Conservation (phyloP, 37 sponge, comb jelly and placozoan genomes). For the Agelas oroides region DNA sequence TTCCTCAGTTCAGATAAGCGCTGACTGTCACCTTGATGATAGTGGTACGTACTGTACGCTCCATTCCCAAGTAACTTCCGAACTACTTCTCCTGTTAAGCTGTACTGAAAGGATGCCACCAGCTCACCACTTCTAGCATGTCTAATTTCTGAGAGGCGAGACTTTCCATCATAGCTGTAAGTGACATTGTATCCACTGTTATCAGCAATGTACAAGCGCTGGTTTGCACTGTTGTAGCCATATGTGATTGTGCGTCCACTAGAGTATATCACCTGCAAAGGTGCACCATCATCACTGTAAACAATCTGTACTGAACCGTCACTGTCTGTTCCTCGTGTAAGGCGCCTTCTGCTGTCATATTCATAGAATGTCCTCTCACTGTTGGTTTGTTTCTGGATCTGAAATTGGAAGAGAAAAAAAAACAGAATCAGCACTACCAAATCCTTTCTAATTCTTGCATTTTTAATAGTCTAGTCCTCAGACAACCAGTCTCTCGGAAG, state of each 20-base stretch:
- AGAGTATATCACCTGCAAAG: neutral
- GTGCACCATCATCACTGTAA: neutral
- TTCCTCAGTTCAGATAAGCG: neutral
- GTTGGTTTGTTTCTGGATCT: too few relatives aligned
- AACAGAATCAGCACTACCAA: too few relatives aligned
- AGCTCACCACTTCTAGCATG: neutral
- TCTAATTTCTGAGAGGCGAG: neutral
- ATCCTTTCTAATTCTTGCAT: too few relatives aligned
- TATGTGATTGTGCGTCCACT: neutral
- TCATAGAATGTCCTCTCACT: neutral
- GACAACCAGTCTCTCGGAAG: too few relatives aligned
- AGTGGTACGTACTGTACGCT: constrained; percentile 5
- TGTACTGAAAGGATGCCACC: neutral
- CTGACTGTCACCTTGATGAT: neutral
- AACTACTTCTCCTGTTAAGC: neutral
- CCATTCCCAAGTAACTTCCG: constrained; percentile 8
- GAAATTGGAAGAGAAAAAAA: too few relatives aligned
- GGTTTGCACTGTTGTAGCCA: neutral
- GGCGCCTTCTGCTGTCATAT: constrained; percentile 5
- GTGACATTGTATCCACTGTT: constrained; percentile 27
- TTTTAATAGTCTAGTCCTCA: too few relatives aligned
- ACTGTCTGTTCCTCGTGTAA: neutral
- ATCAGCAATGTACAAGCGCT: constrained; percentile 19
- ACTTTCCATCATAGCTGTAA: neutral
- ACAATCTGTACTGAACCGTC: neutral